phyloP scores from a whole-genome alignment of 2,797 vertebrate genomes.

The Mormyrops attenuatus region DNA sequence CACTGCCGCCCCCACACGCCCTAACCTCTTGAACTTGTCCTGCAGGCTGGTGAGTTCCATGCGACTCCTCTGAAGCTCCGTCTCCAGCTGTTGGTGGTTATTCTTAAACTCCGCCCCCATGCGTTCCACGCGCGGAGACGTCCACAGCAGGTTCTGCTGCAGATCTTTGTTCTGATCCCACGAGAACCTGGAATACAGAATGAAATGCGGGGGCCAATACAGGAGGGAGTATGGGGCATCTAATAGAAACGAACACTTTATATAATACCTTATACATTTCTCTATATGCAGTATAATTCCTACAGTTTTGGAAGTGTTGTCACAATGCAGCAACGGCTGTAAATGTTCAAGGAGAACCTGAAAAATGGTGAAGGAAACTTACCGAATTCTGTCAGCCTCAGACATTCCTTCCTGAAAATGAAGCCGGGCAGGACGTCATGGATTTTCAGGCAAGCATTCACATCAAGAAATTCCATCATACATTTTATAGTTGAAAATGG shows the following conservation, averaged over 20 bases:
- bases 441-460: background rate
- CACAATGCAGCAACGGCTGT: background rate
- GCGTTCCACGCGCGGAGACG: constrained; percentile 59
- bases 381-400: constrained; percentile 56
- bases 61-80: constrained; percentile 61
- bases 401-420: constrained; percentile 48
- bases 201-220: background rate
- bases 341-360: background rate
- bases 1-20: background rate
- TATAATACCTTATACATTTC: background rate
- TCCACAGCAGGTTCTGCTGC: constrained; percentile 57
- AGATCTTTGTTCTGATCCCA: constrained; percentile 62
- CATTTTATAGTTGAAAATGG: background rate
- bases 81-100: constrained; percentile 59
- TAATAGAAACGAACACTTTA: background rate
- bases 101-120: constrained; percentile 65
- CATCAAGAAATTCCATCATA: background rate
- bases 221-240: background rate
- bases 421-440: background rate
- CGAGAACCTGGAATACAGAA: constrained; percentile 43
- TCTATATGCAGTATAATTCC: background rate
- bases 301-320: background rate
- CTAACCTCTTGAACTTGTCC: constrained; percentile 61
- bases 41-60: constrained; percentile 57
- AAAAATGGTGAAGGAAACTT: constrained; percentile 39